A percentile compares a stretch with the other conserved stretches of the same genome.
phyloP scores from a whole-genome alignment of 2,113 vertebrate species.

The Protobothrops flavoviridis region DNA sequence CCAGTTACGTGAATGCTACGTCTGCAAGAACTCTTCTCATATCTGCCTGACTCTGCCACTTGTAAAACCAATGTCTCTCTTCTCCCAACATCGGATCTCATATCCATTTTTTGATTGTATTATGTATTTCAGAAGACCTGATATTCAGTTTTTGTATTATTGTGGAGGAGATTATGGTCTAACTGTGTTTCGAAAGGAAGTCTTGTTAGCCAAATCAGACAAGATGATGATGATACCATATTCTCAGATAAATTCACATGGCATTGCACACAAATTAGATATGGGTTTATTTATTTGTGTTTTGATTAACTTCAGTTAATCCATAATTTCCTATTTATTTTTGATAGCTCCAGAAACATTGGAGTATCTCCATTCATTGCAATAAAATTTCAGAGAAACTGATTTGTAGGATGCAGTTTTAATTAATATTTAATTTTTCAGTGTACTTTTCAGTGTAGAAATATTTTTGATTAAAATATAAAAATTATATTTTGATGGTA shows the following conservation, averaged over 20 bases:
- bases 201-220: neutral
- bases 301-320: neutral
- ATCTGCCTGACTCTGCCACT: neutral
- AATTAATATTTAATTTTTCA: neutral
- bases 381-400: neutral
- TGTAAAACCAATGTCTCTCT: accelerated
- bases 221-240: neutral
- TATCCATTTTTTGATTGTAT: slow-evolving; percentile 4
- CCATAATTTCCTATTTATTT: slow-evolving; percentile 12
- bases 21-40: slow-evolving; percentile 8
- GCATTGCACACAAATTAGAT: neutral
- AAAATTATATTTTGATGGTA: neutral
- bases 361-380: neutral
- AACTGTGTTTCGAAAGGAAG: slow-evolving; percentile 4
- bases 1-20: neutral
- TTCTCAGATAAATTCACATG: neutral
- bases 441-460: slow-evolving; percentile 24
- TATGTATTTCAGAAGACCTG: slow-evolving; percentile 3
- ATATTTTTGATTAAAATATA: neutral
- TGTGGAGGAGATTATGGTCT: neutral
- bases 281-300: neutral
- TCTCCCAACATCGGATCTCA: neutral
- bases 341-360: neutral
- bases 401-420: neutral
- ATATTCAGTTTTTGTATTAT: neutral